These are phyloP conservation scores for Halcyon leucocephala DNA, from an alignment of 2,797 vertebrate species.

Conservation along the genomic window DNA sequence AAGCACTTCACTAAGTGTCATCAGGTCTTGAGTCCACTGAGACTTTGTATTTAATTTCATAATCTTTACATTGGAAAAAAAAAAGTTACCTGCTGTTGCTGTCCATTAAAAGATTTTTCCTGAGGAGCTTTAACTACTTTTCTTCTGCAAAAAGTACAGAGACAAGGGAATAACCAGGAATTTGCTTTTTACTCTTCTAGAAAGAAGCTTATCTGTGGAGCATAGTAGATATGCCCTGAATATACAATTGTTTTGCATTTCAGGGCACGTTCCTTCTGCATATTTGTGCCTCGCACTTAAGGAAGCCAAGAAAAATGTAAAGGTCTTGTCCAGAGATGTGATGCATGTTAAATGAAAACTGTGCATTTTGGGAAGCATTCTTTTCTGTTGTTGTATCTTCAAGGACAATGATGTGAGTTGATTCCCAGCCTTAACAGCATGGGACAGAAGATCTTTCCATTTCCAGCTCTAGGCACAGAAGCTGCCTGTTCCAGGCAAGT, in stretches of 20 bases:
- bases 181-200: background rate
- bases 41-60: background rate
- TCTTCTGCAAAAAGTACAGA: background rate
- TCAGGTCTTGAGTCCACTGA: background rate
- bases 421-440: background rate
- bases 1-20: background rate
- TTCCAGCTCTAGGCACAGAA: background rate
- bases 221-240: background rate
- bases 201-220: background rate
- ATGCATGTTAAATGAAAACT: background rate
- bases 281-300: background rate
- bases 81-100: background rate
- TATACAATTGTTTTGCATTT: background rate
- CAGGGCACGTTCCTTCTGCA: accelerated
- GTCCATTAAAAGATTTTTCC: background rate
- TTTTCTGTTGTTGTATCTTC: background rate
- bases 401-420: background rate
- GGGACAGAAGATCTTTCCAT: background rate
- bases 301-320: background rate
- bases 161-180: background rate
- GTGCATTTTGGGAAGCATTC: background rate
- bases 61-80: background rate
- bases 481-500: background rate
- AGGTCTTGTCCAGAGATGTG: background rate
- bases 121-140: background rate